phyloP scores from a whole-genome alignment of 1,140 invertebrate genomes.

The Cydia fagiglandana region DNA sequence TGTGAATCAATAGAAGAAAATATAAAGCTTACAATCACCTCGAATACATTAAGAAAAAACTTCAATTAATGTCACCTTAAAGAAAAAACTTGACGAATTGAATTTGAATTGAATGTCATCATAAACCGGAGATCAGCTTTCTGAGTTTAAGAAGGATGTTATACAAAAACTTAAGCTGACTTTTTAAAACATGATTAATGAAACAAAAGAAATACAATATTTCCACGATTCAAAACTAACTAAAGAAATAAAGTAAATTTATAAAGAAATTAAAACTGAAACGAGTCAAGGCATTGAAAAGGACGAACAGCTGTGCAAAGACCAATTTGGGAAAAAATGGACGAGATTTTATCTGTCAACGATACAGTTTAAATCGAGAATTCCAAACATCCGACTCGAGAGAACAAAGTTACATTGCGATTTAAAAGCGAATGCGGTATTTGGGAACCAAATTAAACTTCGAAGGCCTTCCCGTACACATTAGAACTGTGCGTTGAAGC shows the following conservation, averaged over 20 bases:
- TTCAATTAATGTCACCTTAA: no score
- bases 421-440: constrained; percentile 4
- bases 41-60: not conserved
- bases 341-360: constrained; percentile 15
- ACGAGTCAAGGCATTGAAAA: constrained; percentile 4
- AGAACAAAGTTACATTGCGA: constrained; percentile 7
- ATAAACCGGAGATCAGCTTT: not conserved
- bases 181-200: not conserved
- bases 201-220: not conserved
- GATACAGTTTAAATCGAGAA: constrained; percentile 10
- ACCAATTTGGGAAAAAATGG: not conserved
- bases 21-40: not conserved
- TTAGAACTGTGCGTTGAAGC: not conserved
- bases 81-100: not conserved
- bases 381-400: not conserved
- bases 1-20: not conserved
- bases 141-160: not conserved
- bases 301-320: not conserved
- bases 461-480: not conserved
- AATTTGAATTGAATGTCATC: no score
- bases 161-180: not conserved
- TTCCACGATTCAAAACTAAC: not conserved
- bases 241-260: not conserved
- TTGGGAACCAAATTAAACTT: constrained; percentile 16
- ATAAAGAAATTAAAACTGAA: constrained; percentile 18